A percentile compares a stretch with the other conserved stretches of the same genome.
phyloP scores from a whole-genome alignment of 2,113 vertebrate genomes.

The Cricetomys ansorgei region DNA sequence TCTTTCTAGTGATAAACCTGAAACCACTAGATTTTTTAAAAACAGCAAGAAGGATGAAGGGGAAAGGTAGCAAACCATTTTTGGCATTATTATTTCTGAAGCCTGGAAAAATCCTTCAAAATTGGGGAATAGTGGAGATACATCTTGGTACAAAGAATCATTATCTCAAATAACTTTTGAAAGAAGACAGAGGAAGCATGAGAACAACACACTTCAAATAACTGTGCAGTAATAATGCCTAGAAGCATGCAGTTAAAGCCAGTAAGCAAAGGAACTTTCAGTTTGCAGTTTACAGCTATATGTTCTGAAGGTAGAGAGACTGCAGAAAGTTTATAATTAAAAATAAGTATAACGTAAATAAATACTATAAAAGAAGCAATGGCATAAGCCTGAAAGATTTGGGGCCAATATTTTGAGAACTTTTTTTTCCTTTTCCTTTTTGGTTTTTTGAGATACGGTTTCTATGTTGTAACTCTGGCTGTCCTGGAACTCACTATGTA shows the following conservation, averaged over 20 bases:
- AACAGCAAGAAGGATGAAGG: not conserved
- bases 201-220: not conserved
- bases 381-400: not conserved
- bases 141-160: not conserved
- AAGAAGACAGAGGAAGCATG: not conserved
- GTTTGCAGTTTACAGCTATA: not conserved
- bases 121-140: not conserved
- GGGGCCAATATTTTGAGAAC: not conserved
- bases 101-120: not conserved
- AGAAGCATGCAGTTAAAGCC: not conserved
- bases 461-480: no score
- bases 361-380: conserved; percentile 1
- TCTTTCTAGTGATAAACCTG: not conserved
- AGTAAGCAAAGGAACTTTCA: not conserved
- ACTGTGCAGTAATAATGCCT: not conserved
- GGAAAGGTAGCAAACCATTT: not conserved
- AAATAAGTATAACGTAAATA: not conserved
- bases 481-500: no score
- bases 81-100: conserved; percentile 1
- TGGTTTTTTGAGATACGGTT: no score
- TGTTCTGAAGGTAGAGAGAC: not conserved
- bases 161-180: not conserved
- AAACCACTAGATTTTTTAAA: not conserved
- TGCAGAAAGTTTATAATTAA: not conserved
- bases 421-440: no score